Conservation (phyloP, 2,888 invertebrate genomes). For the Sericinus montela region DNA sequence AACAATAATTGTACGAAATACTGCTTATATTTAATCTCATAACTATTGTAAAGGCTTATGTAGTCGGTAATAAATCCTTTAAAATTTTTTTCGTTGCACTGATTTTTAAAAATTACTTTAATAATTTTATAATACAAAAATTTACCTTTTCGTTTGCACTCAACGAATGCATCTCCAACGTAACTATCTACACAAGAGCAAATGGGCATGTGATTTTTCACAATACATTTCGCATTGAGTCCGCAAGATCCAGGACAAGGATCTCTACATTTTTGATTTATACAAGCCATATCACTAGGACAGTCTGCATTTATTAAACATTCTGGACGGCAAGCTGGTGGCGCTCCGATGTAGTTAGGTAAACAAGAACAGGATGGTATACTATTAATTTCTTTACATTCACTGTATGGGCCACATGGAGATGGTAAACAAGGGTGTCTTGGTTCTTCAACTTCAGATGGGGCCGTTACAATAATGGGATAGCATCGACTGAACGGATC, state of each 20-base stretch:
- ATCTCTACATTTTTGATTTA: constrained; percentile 86
- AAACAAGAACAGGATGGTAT: constrained; percentile 83
- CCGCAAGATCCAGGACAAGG: constrained; percentile 91
- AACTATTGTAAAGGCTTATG: no score
- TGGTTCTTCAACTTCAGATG: constrained; percentile 39
- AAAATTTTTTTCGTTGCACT: no score
- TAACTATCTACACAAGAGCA: constrained; percentile 86
- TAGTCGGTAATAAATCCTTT: no score
- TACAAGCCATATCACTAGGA: constrained; percentile 85
- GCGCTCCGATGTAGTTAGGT: constrained; percentile 83
- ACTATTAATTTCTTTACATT: constrained; percentile 80
- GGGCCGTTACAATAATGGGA: constrained; percentile 34
- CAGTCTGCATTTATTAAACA: constrained; percentile 88
- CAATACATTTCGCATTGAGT: constrained; percentile 79
- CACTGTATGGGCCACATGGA: constrained; percentile 83
- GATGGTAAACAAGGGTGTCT: constrained; percentile 81
- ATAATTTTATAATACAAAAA: not conserved
- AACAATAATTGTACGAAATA: no score
- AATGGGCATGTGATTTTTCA: constrained; percentile 86
- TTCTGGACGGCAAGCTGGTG: constrained; percentile 84
- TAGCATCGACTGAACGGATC: constrained; percentile 83
- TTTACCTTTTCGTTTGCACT: constrained; percentile 77
- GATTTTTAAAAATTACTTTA: no score
- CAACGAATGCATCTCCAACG: constrained; percentile 86
- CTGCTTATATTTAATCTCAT: no score